Evolutionary conservation across 2,888 invertebrate genomes (phyloP), one percentile per base, ranked within the genome.

Genomic region (Tanypteryx hageni): DNA sequence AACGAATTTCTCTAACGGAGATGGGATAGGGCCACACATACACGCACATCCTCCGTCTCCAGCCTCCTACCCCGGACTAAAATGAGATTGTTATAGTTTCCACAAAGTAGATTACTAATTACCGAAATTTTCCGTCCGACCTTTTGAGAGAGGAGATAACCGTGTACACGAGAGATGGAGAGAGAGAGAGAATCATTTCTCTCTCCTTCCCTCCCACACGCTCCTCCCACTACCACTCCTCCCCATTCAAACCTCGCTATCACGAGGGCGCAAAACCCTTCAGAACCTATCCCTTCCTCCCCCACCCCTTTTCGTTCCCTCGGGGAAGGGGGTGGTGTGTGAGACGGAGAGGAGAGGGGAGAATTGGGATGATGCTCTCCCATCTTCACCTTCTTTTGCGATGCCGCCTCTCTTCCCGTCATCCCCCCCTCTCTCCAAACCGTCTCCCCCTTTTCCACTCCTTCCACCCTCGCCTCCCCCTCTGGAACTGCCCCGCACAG

Each of bases 401-500:
- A 11, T 64, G 16, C 86, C 2, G 18, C 11, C 85, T 57, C 18
- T 18, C 13, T 18, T 44, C 83, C 56, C 44, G n/a, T n/a, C n/a
- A n/a, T n/a, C 22, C 4, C 76, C 76, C n/a, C 76, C 7, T 76
- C 27, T 11, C 22, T 27, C 76, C 11, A 13, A 18, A 13, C 14
- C 61, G 18, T 13, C 81, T 31, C 81, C 22, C 22, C 31, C 81
- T 13, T 31, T 22, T 11, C 1, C 81, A 9, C 10, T 31, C 81
- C 27, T 27, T 11, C 8, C n/a, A 27, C 9, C 82, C 27, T 2
- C 22, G 14, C 56, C 83, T 59, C 58, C 22, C 89, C 56, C 31
- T 68, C 64, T 56, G 61, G 18, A 89, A 89, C 89, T 89, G 89
- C 89, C 89, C 89, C 31, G 64, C 31, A 89, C 89, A 89, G 89